Evolutionary conservation across 2,113 vertebrate genomes (phyloP).

Genomic region (Oryzias curvinotus): DNA sequence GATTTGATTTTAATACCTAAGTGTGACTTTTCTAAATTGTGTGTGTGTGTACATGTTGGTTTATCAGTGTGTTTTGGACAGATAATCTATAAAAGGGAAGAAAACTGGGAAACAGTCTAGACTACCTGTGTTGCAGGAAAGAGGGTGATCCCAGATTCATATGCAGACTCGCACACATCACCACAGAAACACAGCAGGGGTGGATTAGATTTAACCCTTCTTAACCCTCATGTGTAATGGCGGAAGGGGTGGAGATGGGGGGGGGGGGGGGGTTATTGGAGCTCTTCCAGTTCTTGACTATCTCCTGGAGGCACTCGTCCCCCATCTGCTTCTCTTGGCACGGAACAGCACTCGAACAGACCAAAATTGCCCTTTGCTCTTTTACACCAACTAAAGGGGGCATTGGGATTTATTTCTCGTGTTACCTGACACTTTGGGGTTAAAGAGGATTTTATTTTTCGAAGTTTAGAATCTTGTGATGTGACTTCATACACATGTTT

Average conservation of each 20-base stretch:
- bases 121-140: constrained; percentile 35
- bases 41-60: not conserved
- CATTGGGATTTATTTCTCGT: not conserved
- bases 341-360: constrained; percentile 15
- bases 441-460: not conserved
- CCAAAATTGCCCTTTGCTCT: constrained; percentile 1
- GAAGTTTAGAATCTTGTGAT: not conserved
- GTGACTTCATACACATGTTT: not conserved
- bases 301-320: constrained; percentile 37
- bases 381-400: not conserved
- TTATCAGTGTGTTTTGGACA: not conserved
- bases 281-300: constrained; percentile 36
- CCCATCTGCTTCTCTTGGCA: constrained; percentile 63
- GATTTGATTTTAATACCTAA: not conserved
- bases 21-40: not conserved
- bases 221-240: constrained; percentile 51
- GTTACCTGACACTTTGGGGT: not conserved
- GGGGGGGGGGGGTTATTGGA: constrained; percentile 25
- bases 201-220: constrained; percentile 65
- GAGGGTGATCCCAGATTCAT: constrained; percentile 28
- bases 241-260: too few relatives aligned
- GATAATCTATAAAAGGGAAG: constrained; percentile 20
- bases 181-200: constrained; percentile 24
- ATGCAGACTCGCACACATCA: constrained; percentile 3
- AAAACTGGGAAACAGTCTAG: constrained; percentile 43